Percentiles rank a stretch among this genome's conserved stretches.
These are phyloP conservation scores for Thereva nobilitata DNA, from an alignment of 2,888 invertebrate species.

Conservation along the genomic window DNA sequence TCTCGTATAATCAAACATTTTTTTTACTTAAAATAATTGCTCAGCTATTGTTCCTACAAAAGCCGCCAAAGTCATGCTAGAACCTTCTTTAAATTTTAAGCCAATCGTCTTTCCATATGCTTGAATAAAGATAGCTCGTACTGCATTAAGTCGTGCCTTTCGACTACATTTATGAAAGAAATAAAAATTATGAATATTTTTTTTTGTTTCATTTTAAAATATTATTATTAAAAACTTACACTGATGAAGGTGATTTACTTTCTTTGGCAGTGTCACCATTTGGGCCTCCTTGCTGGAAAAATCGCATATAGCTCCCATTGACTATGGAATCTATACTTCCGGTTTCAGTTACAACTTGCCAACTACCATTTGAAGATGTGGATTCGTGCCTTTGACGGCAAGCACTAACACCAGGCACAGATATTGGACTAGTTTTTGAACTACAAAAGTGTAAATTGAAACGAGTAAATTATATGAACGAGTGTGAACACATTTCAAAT, in stretches of 20 bases:
- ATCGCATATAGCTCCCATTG: constrained; percentile 50
- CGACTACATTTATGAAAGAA: constrained; percentile 46
- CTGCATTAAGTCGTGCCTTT: constrained; percentile 51
- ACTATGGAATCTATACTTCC: constrained; percentile 62
- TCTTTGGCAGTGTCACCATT: too few relatives aligned
- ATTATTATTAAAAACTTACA: too few relatives aligned
- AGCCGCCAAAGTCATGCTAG: constrained; percentile 51
- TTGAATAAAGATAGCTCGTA: constrained; percentile 53
- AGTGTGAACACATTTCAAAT: too few relatives aligned
- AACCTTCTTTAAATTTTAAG: constrained; percentile 54
- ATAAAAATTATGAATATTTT: background rate
- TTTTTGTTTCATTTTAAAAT: too few relatives aligned
- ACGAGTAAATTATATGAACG: too few relatives aligned
- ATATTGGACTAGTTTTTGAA: constrained; percentile 64
- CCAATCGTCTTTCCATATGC: constrained; percentile 54
- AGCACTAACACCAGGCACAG: constrained; percentile 62
- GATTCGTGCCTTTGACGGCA: constrained; percentile 64
- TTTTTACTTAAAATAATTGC: constrained; percentile 47
- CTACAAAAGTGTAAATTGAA: background rate
- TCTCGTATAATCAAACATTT: too few relatives aligned
- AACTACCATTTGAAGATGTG: constrained; percentile 66
- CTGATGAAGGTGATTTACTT: too few relatives aligned
- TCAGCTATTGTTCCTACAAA: constrained; percentile 50
- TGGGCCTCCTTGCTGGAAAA: too few relatives aligned
- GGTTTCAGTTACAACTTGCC: constrained; percentile 71